Evolutionary conservation across 2,113 vertebrate species (phyloP).

Genomic region (Zapornia atra): DNA sequence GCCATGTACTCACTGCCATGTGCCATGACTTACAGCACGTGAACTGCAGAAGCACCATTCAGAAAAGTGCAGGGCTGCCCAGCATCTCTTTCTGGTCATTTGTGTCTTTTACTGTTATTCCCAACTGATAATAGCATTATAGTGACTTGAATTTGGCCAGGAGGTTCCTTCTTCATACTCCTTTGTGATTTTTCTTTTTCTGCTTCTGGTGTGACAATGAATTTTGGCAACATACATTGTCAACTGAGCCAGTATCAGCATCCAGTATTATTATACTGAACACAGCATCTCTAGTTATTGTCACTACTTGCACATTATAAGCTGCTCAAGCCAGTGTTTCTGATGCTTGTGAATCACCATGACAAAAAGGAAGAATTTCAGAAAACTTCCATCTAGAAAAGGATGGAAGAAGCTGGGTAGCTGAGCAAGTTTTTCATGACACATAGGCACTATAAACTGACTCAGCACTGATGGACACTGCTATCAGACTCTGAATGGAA

Average conservation of each 20-base stretch:
- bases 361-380: background rate
- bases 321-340: background rate
- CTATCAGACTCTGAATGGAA: background rate
- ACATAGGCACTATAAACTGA: background rate
- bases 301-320: background rate
- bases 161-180: slow-evolving; percentile 14
- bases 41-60: background rate
- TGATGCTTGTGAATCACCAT: background rate
- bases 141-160: slow-evolving; percentile 5
- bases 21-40: background rate
- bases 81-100: background rate
- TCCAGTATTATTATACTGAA: background rate
- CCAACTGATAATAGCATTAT: background rate
- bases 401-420: background rate
- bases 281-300: background rate
- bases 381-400: background rate
- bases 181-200: background rate
- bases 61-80: background rate
- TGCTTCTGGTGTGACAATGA: background rate
- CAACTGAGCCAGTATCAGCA: slow-evolving; percentile 21
- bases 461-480: background rate
- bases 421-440: background rate
- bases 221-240: background rate
- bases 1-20: background rate
- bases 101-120: background rate